These are phyloP conservation scores for Bacillus rossius DNA, from an alignment of 1,140 invertebrate species.

Conservation along the genomic window DNA sequence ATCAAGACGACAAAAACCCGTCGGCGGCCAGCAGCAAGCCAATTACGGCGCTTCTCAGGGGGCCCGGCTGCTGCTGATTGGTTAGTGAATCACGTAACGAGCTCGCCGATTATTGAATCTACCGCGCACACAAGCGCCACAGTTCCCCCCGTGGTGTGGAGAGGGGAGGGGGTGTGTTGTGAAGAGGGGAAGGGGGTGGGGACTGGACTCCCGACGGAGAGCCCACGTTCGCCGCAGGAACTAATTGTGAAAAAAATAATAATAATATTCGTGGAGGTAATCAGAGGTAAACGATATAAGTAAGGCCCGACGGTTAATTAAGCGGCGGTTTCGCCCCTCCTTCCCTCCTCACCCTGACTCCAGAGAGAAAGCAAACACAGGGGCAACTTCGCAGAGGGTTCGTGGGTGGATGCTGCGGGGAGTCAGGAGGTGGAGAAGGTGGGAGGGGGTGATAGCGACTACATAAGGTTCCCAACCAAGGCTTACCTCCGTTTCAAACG, in stretches of 20 bases:
- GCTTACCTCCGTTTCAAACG: conserved; percentile 15
- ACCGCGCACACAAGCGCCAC: neutral
- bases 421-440: too few species aligned
- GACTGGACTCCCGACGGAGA: neutral
- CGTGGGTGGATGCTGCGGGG: neutral
- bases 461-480: neutral
- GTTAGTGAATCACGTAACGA: conserved; percentile 13
- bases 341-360: neutral
- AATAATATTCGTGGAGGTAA: conserved; percentile 8
- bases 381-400: neutral
- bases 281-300: conserved; percentile 19
- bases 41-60: conserved; percentile 20
- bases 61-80: conserved; percentile 21
- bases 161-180: too few species aligned
- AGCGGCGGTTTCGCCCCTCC: conserved; percentile 13
- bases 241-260: conserved; percentile 14
- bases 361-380: neutral
- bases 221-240: conserved; percentile 3
- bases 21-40: conserved; percentile 18
- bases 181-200: neutral
- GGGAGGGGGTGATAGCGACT: neutral
- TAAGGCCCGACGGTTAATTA: conserved; percentile 22
- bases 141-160: too few species aligned
- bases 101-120: conserved; percentile 15
- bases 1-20: conserved; percentile 16